These are phyloP conservation scores for Coryphaenoides rupestris DNA, from an alignment of 2,113 vertebrate species.

Conservation along the genomic window DNA sequence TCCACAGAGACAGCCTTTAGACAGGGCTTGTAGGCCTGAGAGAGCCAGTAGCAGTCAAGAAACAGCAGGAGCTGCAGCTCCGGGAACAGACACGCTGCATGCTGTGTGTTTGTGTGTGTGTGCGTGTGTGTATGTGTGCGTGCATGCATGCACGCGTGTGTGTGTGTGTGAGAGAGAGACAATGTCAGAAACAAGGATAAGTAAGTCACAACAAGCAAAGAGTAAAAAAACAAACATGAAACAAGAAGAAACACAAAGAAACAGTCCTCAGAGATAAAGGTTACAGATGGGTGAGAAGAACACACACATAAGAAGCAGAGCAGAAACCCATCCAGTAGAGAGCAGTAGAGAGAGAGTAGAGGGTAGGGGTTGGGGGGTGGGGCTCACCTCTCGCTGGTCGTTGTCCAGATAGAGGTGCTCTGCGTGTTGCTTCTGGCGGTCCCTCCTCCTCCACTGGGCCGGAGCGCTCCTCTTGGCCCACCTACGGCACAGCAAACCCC, in stretches of 20 bases:
- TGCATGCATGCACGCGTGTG: conserved; percentile 39
- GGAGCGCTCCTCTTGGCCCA: conserved; percentile 96
- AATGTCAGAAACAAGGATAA: conserved; percentile 2
- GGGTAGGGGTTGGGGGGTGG: conserved; percentile 44
- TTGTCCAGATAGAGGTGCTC: conserved; percentile 96
- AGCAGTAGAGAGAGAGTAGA: conserved; percentile 16
- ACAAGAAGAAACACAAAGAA: conserved; percentile 5
- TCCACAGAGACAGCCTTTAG: conserved; percentile 84
- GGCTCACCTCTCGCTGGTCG: conserved; percentile 92
- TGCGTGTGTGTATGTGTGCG: conserved; percentile 43
- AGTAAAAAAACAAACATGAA: conserved; percentile 41
- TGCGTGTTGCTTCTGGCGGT: conserved; percentile 94
- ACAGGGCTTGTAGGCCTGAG: conserved; percentile 82
- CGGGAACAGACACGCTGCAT: conserved; percentile 80
- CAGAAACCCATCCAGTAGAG: conserved; percentile 34
- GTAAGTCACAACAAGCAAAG: no score
- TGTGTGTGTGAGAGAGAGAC: conserved; percentile 24
- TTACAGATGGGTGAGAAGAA: conserved; percentile 16
- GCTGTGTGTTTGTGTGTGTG: conserved; percentile 67
- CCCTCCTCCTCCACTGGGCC: conserved; percentile 92
- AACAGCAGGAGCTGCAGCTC: conserved; percentile 83
- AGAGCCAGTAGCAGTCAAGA: conserved; percentile 88
- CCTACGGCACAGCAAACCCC: conserved; percentile 63
- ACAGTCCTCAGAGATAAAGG: not conserved
- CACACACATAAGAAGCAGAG: no score